phyloP scores from a whole-genome alignment of 2,888 invertebrate species.

The Diadegma fenestrale region DNA sequence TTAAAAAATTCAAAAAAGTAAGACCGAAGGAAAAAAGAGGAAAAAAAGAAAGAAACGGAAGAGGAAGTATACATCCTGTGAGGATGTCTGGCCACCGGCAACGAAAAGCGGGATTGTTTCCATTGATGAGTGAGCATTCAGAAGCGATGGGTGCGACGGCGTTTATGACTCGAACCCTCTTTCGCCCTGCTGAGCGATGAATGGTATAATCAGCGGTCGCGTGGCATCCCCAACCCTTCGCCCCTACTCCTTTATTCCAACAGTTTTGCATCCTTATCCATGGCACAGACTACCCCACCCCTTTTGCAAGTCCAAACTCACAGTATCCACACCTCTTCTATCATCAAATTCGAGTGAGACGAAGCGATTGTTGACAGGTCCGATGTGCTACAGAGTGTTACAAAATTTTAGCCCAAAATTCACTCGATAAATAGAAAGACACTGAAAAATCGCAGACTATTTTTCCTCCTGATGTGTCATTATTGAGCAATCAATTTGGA shows the following conservation, averaged over 20 bases:
- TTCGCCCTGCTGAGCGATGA: constrained; percentile 81
- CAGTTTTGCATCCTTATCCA: constrained; percentile 35
- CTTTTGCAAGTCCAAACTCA: constrained; percentile 43
- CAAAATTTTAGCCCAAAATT: neutral
- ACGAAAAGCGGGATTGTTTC: constrained; percentile 79
- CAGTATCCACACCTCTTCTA: constrained; percentile 76
- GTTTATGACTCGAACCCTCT: constrained; percentile 83
- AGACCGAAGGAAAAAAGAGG: neutral
- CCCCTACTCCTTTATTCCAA: constrained; percentile 12
- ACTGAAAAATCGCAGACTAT: neutral
- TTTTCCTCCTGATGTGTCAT: neutral
- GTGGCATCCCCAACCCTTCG: constrained; percentile 79
- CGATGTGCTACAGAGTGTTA: constrained; percentile 1
- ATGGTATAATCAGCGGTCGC: constrained; percentile 85
- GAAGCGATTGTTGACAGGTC: constrained; percentile 75
- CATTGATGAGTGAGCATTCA: constrained; percentile 84
- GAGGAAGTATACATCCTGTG: constrained; percentile 55
- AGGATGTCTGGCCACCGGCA: constrained; percentile 61
- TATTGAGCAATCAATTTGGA: neutral
- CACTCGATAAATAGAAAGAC: neutral
- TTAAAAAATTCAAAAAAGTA: neutral
- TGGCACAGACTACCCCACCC: constrained; percentile 46
- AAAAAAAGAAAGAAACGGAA: constrained; percentile 28
- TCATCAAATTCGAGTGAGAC: constrained; percentile 74
- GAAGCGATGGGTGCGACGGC: constrained; percentile 76